Percentiles rank a stretch among this genome's conserved stretches.
Evolutionary conservation across 1,140 invertebrate species (phyloP).

Genomic region (Hylaeus anthracinus): DNA sequence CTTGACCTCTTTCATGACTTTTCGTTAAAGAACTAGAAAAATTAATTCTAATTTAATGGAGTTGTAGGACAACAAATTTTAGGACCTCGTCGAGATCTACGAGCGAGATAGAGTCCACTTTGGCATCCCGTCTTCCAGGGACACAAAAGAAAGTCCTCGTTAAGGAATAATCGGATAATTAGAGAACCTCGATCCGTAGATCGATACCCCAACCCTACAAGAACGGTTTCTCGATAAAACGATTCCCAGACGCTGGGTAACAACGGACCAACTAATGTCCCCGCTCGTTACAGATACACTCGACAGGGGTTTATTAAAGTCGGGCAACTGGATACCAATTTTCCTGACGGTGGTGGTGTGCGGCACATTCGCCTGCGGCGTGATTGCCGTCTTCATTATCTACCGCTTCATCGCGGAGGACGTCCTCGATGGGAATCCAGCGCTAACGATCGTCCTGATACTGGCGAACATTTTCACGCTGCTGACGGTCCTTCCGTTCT

Average conservation of each 20-base stretch:
- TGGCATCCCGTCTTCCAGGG: no score
- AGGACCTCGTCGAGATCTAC: no score
- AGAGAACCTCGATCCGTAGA: neutral
- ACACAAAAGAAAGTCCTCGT: no score
- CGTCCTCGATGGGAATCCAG: conserved; percentile 82
- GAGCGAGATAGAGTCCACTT: no score
- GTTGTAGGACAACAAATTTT: no score
- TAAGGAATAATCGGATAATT: neutral
- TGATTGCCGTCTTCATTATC: conserved; percentile 80
- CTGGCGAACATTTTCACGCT: conserved; percentile 80
- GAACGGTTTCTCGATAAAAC: neutral
- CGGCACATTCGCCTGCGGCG: conserved; percentile 77
- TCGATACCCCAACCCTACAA: neutral
- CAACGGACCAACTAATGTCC: neutral
- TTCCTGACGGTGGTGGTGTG: conserved; percentile 78
- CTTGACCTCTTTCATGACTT: no score
- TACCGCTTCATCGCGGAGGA: conserved; percentile 80
- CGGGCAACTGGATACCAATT: conserved; percentile 79
- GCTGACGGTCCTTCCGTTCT: conserved; percentile 81
- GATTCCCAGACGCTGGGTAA: neutral
- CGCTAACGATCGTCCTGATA: conserved; percentile 81
- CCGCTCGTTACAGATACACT: conserved; percentile 19
- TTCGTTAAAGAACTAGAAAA: no score
- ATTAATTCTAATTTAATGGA: no score
- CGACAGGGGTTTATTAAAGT: conserved; percentile 64